Percentiles rank a stretch among this genome's conserved stretches.
Conservation (phyloP, 2,888 invertebrate genomes). For the Himalopsyche tibetana region DNA sequence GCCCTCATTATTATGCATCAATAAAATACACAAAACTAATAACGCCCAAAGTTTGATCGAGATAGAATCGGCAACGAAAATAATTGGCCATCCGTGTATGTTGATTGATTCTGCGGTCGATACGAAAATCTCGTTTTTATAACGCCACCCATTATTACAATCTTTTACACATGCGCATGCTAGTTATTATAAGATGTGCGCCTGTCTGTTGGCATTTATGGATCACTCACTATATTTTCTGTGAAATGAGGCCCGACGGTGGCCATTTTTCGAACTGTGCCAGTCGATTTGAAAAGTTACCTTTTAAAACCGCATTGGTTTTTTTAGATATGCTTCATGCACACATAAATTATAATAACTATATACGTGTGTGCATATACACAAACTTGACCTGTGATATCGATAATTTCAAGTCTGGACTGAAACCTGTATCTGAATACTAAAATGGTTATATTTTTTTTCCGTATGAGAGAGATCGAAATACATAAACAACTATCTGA, state of each 20-base stretch:
- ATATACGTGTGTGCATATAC: not conserved
- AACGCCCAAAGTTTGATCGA: slow-evolving; percentile 4
- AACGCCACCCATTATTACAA: slow-evolving; percentile 20
- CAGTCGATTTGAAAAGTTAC: slow-evolving; percentile 9
- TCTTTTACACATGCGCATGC: slow-evolving; percentile 3
- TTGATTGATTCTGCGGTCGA: slow-evolving; percentile 16
- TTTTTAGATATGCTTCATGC: not conserved
- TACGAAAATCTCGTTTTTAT: not conserved
- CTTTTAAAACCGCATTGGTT: slow-evolving; percentile 12
- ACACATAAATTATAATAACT: not conserved
- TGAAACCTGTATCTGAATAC: not conserved
- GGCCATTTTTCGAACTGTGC: slow-evolving; percentile 26
- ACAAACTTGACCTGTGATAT: slow-evolving; percentile 24
- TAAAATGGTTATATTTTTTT: not conserved
- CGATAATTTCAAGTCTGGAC: not conserved
- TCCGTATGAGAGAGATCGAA: not conserved
- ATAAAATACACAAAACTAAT: slow-evolving; percentile 21
- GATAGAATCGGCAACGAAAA: slow-evolving; percentile 3
- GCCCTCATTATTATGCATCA: slow-evolving; percentile 7
- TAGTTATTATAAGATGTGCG: not conserved
- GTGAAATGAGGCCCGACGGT: slow-evolving; percentile 14
- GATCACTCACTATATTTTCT: not conserved
- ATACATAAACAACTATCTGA: not conserved
- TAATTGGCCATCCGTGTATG: slow-evolving; percentile 14
- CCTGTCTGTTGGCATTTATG: not conserved